phyloP scores from a whole-genome alignment of 2,888 invertebrate species.

The Tipula confusa region DNA sequence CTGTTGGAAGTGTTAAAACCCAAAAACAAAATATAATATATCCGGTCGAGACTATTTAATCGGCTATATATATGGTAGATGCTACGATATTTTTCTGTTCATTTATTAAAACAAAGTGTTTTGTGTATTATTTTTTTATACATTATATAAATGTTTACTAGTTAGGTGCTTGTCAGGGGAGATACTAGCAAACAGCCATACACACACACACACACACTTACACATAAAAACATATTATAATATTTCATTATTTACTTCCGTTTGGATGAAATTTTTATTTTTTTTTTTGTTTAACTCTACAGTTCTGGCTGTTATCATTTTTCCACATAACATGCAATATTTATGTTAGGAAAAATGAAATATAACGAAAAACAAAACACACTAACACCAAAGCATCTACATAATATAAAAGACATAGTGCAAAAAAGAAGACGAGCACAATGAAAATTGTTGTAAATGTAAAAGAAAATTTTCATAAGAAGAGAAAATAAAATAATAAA shows the following conservation, averaged over 20 bases:
- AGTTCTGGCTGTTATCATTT: not conserved
- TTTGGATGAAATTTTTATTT: constrained; percentile 3
- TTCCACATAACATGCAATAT: constrained; percentile 20
- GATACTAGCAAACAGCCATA: too few species aligned
- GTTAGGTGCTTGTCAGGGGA: constrained; percentile 3
- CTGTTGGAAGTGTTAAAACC: too few species aligned
- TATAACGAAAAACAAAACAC: not conserved
- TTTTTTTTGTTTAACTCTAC: not conserved
- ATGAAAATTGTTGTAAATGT: constrained; percentile 5
- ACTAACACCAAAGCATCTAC: not conserved
- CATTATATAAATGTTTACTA: not conserved
- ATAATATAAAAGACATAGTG: not conserved
- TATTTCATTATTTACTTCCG: constrained; percentile 25
- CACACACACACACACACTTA: not conserved
- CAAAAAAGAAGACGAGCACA: not conserved
- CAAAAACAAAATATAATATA: not conserved
- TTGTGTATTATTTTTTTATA: not conserved
- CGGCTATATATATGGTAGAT: not conserved
- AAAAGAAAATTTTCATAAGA: not conserved
- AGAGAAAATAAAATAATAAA: not conserved
- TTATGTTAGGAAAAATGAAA: not conserved
- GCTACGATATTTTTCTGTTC: not conserved
- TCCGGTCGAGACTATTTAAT: constrained; percentile 16
- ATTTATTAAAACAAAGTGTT: constrained; percentile 12
- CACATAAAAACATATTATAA: not conserved